Conservation (phyloP, 2,113 vertebrate species). For the Laticauda colubrina region DNA sequence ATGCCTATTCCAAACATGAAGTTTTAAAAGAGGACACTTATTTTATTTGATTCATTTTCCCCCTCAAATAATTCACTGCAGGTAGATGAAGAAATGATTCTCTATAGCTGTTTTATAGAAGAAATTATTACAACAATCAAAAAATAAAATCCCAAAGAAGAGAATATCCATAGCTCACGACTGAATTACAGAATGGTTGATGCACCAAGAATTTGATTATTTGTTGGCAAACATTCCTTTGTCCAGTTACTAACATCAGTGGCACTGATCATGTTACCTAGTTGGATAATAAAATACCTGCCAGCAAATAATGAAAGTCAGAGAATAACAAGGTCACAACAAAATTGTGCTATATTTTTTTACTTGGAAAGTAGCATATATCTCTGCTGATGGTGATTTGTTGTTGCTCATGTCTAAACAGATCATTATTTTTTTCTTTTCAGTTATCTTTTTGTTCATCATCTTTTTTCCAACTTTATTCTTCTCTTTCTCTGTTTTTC, state of each 20-base stretch:
- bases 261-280: no score
- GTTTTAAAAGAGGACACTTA: neutral
- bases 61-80: neutral
- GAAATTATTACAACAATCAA: neutral
- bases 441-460: neutral
- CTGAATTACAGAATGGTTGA: neutral
- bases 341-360: neutral
- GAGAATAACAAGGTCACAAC: neutral
- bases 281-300: neutral
- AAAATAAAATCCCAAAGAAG: neutral
- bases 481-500: neutral
- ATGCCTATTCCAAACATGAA: neutral
- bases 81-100: neutral
- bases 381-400: neutral
- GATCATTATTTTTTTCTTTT: neutral
- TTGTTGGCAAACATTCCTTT: neutral
- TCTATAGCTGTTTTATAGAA: neutral
- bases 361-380: neutral
- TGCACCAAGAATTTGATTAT: neutral
- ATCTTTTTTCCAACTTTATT: neutral
- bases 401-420: neutral
- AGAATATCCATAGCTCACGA: neutral
- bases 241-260: neutral
- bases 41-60: neutral
- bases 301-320: neutral